phyloP scores from a whole-genome alignment of 1,140 invertebrate genomes.

The Drosophila kanapiae region DNA sequence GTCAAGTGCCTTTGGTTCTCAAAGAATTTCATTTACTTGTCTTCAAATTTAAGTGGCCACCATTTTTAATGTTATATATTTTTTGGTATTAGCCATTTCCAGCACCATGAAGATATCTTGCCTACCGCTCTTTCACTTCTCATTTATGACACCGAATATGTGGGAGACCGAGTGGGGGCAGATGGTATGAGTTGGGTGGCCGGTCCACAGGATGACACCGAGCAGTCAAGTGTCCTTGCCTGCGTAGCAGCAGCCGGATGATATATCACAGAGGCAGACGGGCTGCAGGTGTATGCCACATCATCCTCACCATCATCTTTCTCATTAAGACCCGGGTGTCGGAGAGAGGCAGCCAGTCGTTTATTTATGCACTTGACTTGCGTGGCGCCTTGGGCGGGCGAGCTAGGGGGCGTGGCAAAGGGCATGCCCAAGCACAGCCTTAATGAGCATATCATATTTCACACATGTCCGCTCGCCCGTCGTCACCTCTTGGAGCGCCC shows the following conservation, averaged over 20 bases:
- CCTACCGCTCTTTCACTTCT: slow-evolving; percentile 31
- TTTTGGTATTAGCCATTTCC: neutral
- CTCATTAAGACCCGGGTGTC: slow-evolving; percentile 39
- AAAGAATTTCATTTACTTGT: neutral
- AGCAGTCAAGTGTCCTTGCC: slow-evolving; percentile 37
- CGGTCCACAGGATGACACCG: slow-evolving; percentile 17
- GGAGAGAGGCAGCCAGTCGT: slow-evolving; percentile 42
- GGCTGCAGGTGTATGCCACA: slow-evolving; percentile 72
- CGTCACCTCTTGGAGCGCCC: slow-evolving; percentile 47
- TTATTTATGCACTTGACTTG: slow-evolving; percentile 82
- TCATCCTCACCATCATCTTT: slow-evolving; percentile 65
- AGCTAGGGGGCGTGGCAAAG: slow-evolving; percentile 4
- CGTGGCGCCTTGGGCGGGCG: slow-evolving; percentile 30
- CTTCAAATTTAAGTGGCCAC: neutral
- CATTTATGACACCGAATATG: slow-evolving; percentile 19
- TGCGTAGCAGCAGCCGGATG: slow-evolving; percentile 35
- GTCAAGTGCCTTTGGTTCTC: neutral
- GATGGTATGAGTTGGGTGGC: slow-evolving; percentile 29
- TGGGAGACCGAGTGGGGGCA: slow-evolving; percentile 16
- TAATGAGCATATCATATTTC: slow-evolving; percentile 81
- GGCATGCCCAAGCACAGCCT: slow-evolving; percentile 20
- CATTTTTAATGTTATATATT: neutral
- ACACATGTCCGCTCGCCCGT: slow-evolving; percentile 52
- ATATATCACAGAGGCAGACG: slow-evolving; percentile 64
- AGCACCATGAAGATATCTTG: neutral